Percentiles rank a stretch among this genome's conserved stretches.
These are phyloP conservation scores for Sinohyriopsis cumingii DNA, from an alignment of 2,888 invertebrate species.

Conservation along the genomic window DNA sequence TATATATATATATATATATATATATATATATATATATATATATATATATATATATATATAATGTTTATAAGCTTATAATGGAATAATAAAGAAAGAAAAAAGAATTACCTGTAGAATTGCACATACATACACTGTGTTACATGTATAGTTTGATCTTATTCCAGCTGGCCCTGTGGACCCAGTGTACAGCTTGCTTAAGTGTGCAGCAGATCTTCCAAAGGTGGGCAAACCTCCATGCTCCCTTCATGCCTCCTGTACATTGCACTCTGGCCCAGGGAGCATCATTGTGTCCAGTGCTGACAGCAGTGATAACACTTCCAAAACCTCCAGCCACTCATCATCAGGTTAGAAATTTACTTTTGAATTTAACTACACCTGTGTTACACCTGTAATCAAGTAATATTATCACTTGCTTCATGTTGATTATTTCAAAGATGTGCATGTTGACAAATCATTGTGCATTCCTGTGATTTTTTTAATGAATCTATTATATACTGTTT, in stretches of 20 bases:
- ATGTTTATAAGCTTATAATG: no score
- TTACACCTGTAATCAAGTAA: no score
- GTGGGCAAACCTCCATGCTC: conserved; percentile 38
- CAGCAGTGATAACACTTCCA: conserved; percentile 59
- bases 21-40: no score
- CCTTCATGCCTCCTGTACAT: conserved; percentile 39
- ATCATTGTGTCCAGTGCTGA: conserved; percentile 33
- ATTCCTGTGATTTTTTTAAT: no score
- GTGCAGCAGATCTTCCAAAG: conserved; percentile 69
- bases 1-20: no score
- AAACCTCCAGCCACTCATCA: conserved; percentile 63
- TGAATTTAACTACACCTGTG: not conserved
- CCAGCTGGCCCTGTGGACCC: conserved; percentile 66
- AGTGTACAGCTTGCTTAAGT: conserved; percentile 69
- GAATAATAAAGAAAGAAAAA: no score
- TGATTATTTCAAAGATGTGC: no score
- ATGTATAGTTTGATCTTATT: conserved; percentile 6
- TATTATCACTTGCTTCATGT: no score
- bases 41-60: no score
- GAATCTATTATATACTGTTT: no score
- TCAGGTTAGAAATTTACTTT: conserved; percentile 51
- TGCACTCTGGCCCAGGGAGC: conserved; percentile 25
- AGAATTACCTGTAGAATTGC: no score
- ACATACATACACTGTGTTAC: not conserved
- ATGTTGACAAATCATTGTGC: no score